A percentile compares a stretch with the other conserved stretches of the same genome.
These are phyloP conservation scores for Desoria tigrina DNA, from an alignment of 2,888 invertebrate species.

Conservation along the genomic window DNA sequence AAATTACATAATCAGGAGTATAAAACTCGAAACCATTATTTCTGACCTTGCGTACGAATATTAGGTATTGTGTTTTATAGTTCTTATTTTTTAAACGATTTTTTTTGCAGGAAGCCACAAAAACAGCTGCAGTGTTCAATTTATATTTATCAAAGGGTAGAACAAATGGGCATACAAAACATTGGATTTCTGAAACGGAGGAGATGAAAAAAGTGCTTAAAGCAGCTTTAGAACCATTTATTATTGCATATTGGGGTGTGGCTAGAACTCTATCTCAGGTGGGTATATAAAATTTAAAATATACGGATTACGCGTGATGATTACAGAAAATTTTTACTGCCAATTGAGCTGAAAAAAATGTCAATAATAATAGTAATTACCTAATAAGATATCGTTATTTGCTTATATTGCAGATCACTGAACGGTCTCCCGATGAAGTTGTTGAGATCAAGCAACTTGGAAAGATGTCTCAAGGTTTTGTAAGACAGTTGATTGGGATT, in stretches of 20 bases:
- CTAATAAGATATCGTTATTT: not conserved
- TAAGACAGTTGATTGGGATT: slow-evolving; percentile 41
- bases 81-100: slow-evolving; percentile 3
- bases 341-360: not conserved
- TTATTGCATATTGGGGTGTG: slow-evolving; percentile 48
- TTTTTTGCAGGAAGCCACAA: slow-evolving; percentile 10
- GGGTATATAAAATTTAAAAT: slow-evolving; percentile 5
- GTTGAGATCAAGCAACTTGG: slow-evolving; percentile 45
- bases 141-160: not conserved
- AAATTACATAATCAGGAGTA: not conserved
- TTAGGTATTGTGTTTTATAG: not conserved
- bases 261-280: slow-evolving; percentile 43
- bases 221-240: slow-evolving; percentile 43
- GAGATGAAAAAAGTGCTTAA: not conserved
- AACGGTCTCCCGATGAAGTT: slow-evolving; percentile 16
- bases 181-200: slow-evolving; percentile 8
- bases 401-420: not conserved
- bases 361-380: not conserved
- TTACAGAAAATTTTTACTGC: too few species aligned
- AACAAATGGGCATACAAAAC: slow-evolving; percentile 11
- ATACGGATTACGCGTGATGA: too few species aligned
- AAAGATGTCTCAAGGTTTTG: slow-evolving; percentile 43
- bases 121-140: not conserved
- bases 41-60: not conserved
- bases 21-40: too few species aligned